Percentiles rank a stretch among this genome's conserved stretches.
Conservation (phyloP, 2,797 vertebrate species). For the Neosilurus hyrtlii region DNA sequence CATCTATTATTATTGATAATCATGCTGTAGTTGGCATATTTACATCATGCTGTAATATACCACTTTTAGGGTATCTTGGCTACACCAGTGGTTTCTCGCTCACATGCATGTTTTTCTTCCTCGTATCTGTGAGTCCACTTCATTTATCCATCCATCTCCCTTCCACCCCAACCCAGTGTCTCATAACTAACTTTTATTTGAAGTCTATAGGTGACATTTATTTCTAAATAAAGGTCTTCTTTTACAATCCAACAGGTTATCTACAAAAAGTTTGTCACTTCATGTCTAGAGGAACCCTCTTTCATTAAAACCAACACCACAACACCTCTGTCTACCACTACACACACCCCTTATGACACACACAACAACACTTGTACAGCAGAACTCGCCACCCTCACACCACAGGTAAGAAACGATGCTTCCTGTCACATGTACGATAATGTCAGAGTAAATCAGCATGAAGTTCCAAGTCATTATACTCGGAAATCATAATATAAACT, state of each 20-base stretch:
- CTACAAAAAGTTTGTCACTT: slow-evolving; percentile 87
- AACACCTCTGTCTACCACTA: neutral
- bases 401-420: slow-evolving; percentile 62
- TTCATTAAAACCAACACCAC: slow-evolving; percentile 35
- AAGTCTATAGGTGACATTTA: neutral
- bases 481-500: neutral
- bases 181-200: neutral
- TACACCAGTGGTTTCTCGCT: slow-evolving; percentile 96
- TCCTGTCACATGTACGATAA: neutral
- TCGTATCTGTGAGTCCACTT: slow-evolving; percentile 85
- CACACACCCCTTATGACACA: neutral
- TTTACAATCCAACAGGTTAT: slow-evolving; percentile 77
- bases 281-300: slow-evolving; percentile 66
- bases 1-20: neutral
- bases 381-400: slow-evolving; percentile 70
- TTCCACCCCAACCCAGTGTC: neutral
- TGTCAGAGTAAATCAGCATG: neutral
- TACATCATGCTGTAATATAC: slow-evolving; percentile 8
- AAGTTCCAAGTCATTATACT: neutral
- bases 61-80: slow-evolving; percentile 85
- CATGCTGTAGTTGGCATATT: slow-evolving; percentile 5
- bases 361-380: slow-evolving; percentile 50
- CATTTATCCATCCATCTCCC: neutral
- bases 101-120: slow-evolving; percentile 95
- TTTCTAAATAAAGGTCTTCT: neutral